phyloP scores from a whole-genome alignment of 1,140 invertebrate genomes.

The Drosophila jambulina region DNA sequence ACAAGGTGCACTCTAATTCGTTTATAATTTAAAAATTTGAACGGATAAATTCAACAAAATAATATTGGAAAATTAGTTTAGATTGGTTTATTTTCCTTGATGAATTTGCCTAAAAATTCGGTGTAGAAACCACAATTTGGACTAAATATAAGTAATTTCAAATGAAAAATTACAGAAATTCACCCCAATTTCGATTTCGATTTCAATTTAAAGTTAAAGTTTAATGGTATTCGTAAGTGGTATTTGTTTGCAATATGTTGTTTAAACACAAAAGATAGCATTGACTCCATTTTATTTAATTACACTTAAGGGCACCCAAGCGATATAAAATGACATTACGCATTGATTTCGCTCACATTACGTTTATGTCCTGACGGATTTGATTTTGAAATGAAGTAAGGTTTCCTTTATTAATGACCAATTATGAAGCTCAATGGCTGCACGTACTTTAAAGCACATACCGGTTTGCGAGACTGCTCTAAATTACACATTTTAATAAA shows the following conservation, averaged over 20 bases:
- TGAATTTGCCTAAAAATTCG: neutral
- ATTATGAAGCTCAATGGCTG: conserved; percentile 40
- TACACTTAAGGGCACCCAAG: neutral
- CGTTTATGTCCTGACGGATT: neutral
- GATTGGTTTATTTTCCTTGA: neutral
- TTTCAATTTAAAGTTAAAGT: neutral
- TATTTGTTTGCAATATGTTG: neutral
- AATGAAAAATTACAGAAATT: neutral
- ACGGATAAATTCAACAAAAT: neutral
- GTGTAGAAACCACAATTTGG: neutral
- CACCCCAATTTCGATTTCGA: neutral
- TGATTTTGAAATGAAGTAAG: conserved; percentile 21
- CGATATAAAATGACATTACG: neutral
- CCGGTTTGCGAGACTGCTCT: conserved; percentile 50
- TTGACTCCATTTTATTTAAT: conserved; percentile 5
- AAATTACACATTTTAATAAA: conserved; percentile 70
- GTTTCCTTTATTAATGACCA: conserved; percentile 26
- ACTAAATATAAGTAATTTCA: too few relatives aligned
- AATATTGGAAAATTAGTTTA: neutral
- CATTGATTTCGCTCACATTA: neutral
- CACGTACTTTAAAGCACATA: conserved; percentile 43
- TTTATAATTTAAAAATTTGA: neutral
- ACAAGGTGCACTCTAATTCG: neutral
- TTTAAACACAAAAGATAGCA: neutral
- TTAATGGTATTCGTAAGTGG: neutral